Evolutionary conservation across 2,797 vertebrate genomes (phyloP).

Genomic region (Coregonus suidteri): DNA sequence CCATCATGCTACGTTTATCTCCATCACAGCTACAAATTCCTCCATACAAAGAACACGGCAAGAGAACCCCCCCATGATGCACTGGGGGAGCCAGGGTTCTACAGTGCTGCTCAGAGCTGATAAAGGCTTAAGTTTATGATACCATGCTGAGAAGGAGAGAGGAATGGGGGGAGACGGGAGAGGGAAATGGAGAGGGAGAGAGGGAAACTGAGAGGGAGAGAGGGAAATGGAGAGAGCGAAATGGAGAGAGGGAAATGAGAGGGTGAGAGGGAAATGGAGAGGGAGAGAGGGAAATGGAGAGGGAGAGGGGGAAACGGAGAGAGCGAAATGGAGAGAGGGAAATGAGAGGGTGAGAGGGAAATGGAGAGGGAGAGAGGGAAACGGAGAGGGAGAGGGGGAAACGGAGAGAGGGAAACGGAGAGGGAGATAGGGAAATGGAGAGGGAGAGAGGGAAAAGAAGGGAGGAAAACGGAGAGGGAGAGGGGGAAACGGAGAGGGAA

Average conservation of each 20-base stretch:
- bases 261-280: too few relatives aligned
- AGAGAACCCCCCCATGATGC: constrained; percentile 28
- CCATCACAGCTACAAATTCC: constrained; percentile 53
- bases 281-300: too few relatives aligned
- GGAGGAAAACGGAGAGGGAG: not conserved
- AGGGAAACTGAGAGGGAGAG: too few relatives aligned
- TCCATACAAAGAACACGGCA: constrained; percentile 56
- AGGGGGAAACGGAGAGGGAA: not conserved
- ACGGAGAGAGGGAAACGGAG: too few relatives aligned
- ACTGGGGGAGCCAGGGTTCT: constrained; percentile 28
- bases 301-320: not conserved
- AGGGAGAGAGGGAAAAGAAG: not conserved
- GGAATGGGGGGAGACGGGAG: not conserved
- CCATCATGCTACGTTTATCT: constrained; percentile 53
- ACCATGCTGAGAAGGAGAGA: constrained; percentile 42
- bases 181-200: not conserved
- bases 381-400: too few relatives aligned
- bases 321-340: too few relatives aligned
- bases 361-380: too few relatives aligned
- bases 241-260: not conserved
- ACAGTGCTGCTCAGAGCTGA: constrained; percentile 69
- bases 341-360: too few relatives aligned
- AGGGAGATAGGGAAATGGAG: constrained; percentile 8
- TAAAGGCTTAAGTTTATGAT: constrained; percentile 70
- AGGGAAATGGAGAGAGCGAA: not conserved